phyloP scores from a whole-genome alignment of 2,888 invertebrate genomes.

The Drosophila ezoana region DNA sequence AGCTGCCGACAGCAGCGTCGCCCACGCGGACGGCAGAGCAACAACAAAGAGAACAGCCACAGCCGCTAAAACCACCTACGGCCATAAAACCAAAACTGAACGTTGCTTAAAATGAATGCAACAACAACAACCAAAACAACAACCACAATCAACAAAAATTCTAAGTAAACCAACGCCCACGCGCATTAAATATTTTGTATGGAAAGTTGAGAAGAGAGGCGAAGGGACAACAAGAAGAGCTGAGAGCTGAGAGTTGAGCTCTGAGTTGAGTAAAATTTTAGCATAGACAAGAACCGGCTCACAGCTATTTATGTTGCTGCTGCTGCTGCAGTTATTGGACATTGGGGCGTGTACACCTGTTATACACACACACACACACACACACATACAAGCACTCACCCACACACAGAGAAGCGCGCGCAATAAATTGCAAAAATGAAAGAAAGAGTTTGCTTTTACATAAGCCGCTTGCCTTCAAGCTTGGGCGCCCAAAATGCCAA shows the following conservation, averaged over 20 bases:
- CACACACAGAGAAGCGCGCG: conserved; percentile 7
- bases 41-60: conserved; percentile 43
- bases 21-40: conserved; percentile 34
- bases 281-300: conserved; percentile 58
- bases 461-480: conserved; percentile 55
- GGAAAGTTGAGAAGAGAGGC: conserved; percentile 1
- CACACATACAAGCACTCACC: not conserved
- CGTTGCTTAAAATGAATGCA: conserved; percentile 46
- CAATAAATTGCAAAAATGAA: conserved; percentile 59
- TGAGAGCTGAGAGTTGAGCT: conserved; percentile 24
- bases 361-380: conserved; percentile 36
- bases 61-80: conserved; percentile 63
- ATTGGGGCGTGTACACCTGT: conserved; percentile 58
- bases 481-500: conserved; percentile 45
- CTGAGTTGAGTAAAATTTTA: conserved; percentile 33
- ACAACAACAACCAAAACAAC: conserved; percentile 29
- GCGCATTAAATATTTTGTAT: conserved; percentile 40
- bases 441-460: conserved; percentile 71
- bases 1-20: conserved; percentile 30
- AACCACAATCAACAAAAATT: conserved; percentile 55
- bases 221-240: not conserved
- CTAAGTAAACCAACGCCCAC: conserved; percentile 70
- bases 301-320: conserved; percentile 46
- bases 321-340: conserved; percentile 26
- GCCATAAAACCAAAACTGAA: conserved; percentile 65